Conservation (phyloP, 2,888 invertebrate genomes). For the Dorcus hopei region DNA sequence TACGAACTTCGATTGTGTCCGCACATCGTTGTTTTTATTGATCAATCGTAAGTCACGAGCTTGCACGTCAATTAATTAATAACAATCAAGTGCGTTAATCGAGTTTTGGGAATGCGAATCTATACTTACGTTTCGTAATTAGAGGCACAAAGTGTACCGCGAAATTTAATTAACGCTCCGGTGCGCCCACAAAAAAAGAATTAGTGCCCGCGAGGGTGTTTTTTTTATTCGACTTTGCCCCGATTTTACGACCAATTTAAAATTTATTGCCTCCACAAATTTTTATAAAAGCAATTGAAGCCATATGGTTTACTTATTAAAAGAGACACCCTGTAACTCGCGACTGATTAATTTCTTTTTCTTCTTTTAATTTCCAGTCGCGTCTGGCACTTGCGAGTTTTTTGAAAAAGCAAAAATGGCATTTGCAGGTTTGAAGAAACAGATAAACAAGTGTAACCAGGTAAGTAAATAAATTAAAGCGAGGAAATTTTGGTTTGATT, state of each 20-base stretch:
- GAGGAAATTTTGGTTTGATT: background rate
- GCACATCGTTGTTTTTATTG: constrained; percentile 1
- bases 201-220: no score
- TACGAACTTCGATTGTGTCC: background rate
- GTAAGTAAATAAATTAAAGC: constrained; percentile 53
- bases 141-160: background rate
- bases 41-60: background rate
- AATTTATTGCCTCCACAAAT: no score
- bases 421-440: constrained; percentile 97
- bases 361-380: background rate
- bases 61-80: background rate
- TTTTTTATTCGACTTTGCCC: no score
- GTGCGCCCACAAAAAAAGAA: no score
- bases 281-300: no score
- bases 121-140: background rate
- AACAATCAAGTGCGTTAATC: background rate
- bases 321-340: background rate
- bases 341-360: background rate
- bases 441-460: constrained; percentile 99
- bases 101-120: background rate
- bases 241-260: no score
- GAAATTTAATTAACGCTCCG: no score
- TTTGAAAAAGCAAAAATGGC: constrained; percentile 68
- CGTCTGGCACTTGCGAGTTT: background rate
- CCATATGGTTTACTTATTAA: background rate